Evolutionary conservation across 2,888 invertebrate species (phyloP).

Genomic region (Drosophila paranaensis): DNA sequence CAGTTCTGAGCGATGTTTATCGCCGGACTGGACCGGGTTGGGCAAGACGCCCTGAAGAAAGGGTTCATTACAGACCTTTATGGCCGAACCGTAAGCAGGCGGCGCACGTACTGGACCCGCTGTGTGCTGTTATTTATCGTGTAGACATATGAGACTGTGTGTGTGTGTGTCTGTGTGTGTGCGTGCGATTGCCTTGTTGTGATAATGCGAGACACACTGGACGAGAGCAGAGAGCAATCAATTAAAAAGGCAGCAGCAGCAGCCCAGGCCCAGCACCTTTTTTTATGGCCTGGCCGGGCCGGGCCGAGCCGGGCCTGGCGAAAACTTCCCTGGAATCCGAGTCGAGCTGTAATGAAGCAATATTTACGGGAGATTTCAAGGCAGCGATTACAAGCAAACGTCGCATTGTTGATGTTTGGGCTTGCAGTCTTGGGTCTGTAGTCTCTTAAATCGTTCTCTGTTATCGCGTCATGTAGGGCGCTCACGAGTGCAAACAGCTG

Average conservation of each 20-base stretch:
- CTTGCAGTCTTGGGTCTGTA: slow-evolving; percentile 2
- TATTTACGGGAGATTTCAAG: slow-evolving; percentile 69
- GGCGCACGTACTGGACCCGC: slow-evolving; percentile 59
- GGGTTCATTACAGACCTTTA: slow-evolving; percentile 70
- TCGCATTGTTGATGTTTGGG: slow-evolving; percentile 27
- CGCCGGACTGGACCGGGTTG: slow-evolving; percentile 34
- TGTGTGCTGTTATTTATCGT: slow-evolving; percentile 71
- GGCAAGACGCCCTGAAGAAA: slow-evolving; percentile 48
- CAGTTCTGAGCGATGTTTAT: slow-evolving; percentile 62
- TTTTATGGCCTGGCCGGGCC: slow-evolving; percentile 5
- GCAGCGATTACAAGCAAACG: slow-evolving; percentile 57
- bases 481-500: slow-evolving; percentile 44
- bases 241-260: slow-evolving; percentile 72
- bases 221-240: slow-evolving; percentile 69
- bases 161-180: slow-evolving; percentile 30
- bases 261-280: slow-evolving; percentile 39
- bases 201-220: slow-evolving; percentile 72
- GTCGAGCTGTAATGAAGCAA: slow-evolving; percentile 70
- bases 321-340: slow-evolving; percentile 65
- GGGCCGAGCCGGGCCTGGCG: slow-evolving; percentile 37
- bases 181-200: slow-evolving; percentile 69
- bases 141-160: slow-evolving; percentile 21
- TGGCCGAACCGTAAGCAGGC: slow-evolving; percentile 60
- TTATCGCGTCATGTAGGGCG: slow-evolving; percentile 60
- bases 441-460: slow-evolving; percentile 47